These are phyloP conservation scores for Baryphthengus martii DNA, from an alignment of 2,113 vertebrate species.

Conservation along the genomic window DNA sequence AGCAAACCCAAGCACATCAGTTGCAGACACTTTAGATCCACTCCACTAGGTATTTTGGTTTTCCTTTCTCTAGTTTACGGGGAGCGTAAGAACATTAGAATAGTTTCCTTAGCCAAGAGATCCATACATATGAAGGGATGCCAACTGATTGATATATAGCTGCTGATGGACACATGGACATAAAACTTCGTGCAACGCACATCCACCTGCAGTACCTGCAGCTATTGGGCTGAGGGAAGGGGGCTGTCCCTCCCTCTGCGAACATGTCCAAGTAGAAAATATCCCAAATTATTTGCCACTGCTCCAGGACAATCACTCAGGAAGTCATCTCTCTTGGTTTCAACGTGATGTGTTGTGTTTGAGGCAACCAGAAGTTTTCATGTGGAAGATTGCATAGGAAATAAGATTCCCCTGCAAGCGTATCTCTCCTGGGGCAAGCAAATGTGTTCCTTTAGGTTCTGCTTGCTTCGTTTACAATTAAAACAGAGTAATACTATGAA, in stretches of 20 bases:
- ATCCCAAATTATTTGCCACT: not conserved
- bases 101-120: not conserved
- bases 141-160: not conserved
- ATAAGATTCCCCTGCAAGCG: not conserved
- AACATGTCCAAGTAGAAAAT: not conserved
- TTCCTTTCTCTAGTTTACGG: not conserved
- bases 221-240: not conserved
- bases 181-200: not conserved
- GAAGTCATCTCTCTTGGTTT: not conserved
- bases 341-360: not conserved
- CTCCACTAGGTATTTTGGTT: not conserved
- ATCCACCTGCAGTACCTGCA: not conserved
- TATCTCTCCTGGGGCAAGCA: accelerated
- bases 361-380: not conserved
- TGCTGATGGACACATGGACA: not conserved
- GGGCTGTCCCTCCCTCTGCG: not conserved
- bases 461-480: not conserved
- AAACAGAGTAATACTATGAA: not conserved
- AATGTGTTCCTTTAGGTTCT: not conserved
- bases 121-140: not conserved
- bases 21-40: not conserved
- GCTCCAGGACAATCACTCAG: not conserved
- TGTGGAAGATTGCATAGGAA: not conserved
- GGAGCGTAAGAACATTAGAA: not conserved
- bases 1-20: not conserved